Evolutionary conservation across 2,113 vertebrate species (phyloP).

Genomic region (Bubo bubo): DNA sequence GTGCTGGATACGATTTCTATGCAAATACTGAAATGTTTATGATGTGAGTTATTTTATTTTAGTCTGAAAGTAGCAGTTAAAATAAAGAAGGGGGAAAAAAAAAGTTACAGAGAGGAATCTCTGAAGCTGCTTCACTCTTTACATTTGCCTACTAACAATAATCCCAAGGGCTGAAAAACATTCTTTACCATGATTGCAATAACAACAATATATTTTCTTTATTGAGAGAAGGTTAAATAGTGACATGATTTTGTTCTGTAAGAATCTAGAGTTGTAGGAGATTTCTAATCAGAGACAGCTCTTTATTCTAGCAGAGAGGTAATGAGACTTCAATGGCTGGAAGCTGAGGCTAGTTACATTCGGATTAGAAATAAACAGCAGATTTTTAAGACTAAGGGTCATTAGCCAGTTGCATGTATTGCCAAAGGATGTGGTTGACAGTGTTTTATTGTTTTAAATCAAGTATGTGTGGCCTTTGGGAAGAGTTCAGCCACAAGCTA

Average conservation of each 20-base stretch:
- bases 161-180: not conserved
- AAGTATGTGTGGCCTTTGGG: not conserved
- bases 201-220: not conserved
- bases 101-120: not conserved
- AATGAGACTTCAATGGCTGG: not conserved
- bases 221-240: not conserved
- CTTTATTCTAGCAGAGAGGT: not conserved
- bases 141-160: not conserved
- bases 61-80: not conserved
- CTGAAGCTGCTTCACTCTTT: not conserved
- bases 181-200: not conserved
- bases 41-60: not conserved
- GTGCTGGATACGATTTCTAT: not conserved
- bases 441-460: not conserved
- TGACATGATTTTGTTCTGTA: not conserved
- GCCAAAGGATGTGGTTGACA: not conserved
- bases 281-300: not conserved
- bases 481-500: not conserved
- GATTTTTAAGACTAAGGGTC: not conserved
- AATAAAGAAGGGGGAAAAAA: not conserved
- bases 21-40: not conserved
- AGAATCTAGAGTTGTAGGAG: not conserved
- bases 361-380: not conserved
- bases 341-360: not conserved
- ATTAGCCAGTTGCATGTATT: not conserved